Conservation (phyloP, 2,888 invertebrate genomes). For the Pogonocherus hispidulus region DNA sequence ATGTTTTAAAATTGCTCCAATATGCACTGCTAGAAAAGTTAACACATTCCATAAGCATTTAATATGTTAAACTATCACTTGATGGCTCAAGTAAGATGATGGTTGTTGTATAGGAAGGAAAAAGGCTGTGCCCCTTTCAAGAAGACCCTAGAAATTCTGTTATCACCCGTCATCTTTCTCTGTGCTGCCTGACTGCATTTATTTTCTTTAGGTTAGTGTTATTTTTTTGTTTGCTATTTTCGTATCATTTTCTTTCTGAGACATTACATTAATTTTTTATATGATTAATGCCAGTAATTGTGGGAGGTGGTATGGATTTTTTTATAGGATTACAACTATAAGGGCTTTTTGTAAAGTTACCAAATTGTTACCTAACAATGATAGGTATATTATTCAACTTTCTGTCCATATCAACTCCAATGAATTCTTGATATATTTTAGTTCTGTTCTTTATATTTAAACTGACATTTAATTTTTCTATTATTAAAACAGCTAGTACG, state of each 20-base stretch:
- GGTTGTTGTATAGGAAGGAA: slow-evolving; percentile 73
- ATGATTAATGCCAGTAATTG: background rate
- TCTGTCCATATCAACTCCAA: too few relatives aligned
- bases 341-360: too few relatives aligned
- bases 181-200: slow-evolving; percentile 75
- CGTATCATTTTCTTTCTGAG: slow-evolving; percentile 30
- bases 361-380: too few relatives aligned
- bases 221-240: slow-evolving; percentile 57
- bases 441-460: too few relatives aligned
- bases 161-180: slow-evolving; percentile 84
- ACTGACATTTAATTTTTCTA: too few relatives aligned
- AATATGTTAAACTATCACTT: background rate
- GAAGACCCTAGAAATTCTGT: slow-evolving; percentile 82
- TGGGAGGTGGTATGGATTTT: background rate
- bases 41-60: slow-evolving; percentile 1
- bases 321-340: too few relatives aligned
- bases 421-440: too few relatives aligned
- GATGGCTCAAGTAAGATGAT: slow-evolving; percentile 68
- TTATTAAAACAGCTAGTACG: too few relatives aligned
- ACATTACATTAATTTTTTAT: background rate
- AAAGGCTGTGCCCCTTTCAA: slow-evolving; percentile 79
- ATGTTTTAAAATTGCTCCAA: too few relatives aligned
- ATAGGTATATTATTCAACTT: too few relatives aligned
- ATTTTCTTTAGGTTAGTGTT: slow-evolving; percentile 67
- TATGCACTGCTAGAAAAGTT: slow-evolving; percentile 21